Evolutionary conservation across 1,140 invertebrate genomes (phyloP), one percentile per base, ranked within the genome.

Genomic region (Lepidurus packardi): DNA sequence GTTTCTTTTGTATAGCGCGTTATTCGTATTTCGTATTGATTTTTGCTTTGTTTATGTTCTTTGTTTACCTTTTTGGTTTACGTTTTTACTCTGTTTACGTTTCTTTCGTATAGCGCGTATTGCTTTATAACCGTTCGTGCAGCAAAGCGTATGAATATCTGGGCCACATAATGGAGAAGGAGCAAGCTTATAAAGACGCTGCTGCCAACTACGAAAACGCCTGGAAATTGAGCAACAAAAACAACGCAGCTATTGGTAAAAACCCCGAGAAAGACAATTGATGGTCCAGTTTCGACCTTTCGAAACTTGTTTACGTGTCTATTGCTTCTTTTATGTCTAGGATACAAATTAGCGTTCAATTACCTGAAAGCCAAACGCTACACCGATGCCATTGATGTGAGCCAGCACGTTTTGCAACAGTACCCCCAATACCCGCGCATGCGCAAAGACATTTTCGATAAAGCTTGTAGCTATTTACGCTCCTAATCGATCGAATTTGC

Each of bases 381-480:
- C 84, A 92, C 94, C 0, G 93, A 97, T 83, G 91, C 91, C 6
- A 94, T 98, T 82, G 92, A 95, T 82, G 89, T 93, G 1, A 93
- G 92, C 79, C 91, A 96, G 79, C 89, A 92, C 81, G 92, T 98
- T 7, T 83, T 98, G 7, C 90, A 89, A 79, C 86, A 90, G 65
- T 92, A 92, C 85, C 93, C 95, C 0, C 93, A 97, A 81, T 98
- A 96, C 87, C 92, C 94, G 0, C 92, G 93, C 81, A 92, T 98
- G 7, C 91, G 89, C 79, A 97, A 97, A 84, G 96, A 98, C 80
- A 94, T 99, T 81, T 86, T 98, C 43, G 96, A 98, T 80, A 98
- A 98, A 85, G 94, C 94, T n/a, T 90, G 95, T 80, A 89, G 89
- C 82, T 93, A 92, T 88, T 87, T 96, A 80, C 87, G 94, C 81